These are phyloP conservation scores for Tetragnatha versicolor DNA, from an alignment of 1,140 invertebrate species.

Conservation along the genomic window DNA sequence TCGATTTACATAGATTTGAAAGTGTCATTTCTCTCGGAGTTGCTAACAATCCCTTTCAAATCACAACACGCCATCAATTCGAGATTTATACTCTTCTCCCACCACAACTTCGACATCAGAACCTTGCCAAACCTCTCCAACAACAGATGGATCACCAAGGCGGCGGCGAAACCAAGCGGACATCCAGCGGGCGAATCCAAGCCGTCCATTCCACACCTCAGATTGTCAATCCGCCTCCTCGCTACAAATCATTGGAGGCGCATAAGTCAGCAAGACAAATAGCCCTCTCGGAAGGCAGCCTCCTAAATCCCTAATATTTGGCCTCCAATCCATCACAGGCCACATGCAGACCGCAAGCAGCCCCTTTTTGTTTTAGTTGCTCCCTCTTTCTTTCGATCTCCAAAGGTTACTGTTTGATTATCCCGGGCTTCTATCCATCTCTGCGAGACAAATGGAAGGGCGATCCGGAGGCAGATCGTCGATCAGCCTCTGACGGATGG, in stretches of 20 bases:
- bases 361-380: constrained; percentile 15
- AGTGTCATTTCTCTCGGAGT: too few species aligned
- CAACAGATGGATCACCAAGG: too few species aligned
- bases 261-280: constrained; percentile 23
- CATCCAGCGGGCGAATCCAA: too few species aligned
- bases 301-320: constrained; percentile 52
- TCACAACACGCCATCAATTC: too few species aligned
- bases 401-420: constrained; percentile 55
- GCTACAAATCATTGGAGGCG: constrained; percentile 44
- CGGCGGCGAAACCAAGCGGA: too few species aligned
- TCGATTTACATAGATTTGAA: too few species aligned
- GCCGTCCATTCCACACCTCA: too few species aligned
- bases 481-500: constrained; percentile 51
- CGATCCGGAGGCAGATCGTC: constrained; percentile 45
- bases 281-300: constrained; percentile 21
- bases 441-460: constrained; percentile 47
- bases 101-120: too few species aligned
- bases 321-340: constrained; percentile 52
- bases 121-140: too few species aligned
- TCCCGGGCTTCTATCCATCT: constrained; percentile 47
- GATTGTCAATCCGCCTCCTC: constrained; percentile 47
- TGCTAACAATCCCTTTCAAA: too few species aligned
- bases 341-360: constrained; percentile 48
- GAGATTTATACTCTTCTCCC: too few species aligned
- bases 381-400: constrained; percentile 27